Conservation (phyloP, 2,888 invertebrate genomes). For the Blera fallax region DNA sequence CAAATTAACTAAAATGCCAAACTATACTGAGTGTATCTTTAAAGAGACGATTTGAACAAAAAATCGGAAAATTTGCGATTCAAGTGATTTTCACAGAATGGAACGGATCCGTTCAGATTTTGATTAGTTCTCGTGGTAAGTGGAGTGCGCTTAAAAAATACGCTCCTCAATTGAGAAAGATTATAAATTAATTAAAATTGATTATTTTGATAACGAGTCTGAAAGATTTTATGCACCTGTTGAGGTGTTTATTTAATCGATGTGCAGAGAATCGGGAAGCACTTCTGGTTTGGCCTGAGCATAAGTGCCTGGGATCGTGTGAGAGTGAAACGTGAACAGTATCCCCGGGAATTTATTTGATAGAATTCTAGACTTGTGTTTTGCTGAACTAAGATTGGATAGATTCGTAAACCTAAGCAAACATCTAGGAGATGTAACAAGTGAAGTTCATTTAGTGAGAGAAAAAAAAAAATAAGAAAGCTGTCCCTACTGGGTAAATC, state of each 20-base stretch:
- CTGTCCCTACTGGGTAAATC: no score
- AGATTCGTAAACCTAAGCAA: no score
- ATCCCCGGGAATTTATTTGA: no score
- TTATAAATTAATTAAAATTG: conserved; percentile 9
- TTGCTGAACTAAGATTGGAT: no score
- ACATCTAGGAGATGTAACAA: no score
- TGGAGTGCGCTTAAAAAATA: not conserved
- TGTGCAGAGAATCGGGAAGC: not conserved
- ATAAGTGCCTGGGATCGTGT: not conserved
- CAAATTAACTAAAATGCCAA: conserved; percentile 39
- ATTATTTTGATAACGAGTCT: not conserved
- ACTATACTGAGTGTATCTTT: not conserved
- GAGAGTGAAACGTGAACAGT: not conserved
- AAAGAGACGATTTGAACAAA: not conserved
- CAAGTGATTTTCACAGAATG: not conserved
- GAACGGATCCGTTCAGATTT: not conserved
- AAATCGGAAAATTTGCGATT: not conserved
- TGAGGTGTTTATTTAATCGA: not conserved
- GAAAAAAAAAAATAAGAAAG: no score
- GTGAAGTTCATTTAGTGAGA: no score
- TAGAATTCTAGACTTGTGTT: no score
- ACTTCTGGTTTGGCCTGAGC: not conserved
- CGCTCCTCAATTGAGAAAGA: not conserved
- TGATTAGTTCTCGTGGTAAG: not conserved
- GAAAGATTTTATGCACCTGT: not conserved